A percentile compares a stretch with the other conserved stretches of the same genome.
Evolutionary conservation across 2,113 vertebrate genomes (phyloP).

Genomic region (Oplegnathus fasciatus): DNA sequence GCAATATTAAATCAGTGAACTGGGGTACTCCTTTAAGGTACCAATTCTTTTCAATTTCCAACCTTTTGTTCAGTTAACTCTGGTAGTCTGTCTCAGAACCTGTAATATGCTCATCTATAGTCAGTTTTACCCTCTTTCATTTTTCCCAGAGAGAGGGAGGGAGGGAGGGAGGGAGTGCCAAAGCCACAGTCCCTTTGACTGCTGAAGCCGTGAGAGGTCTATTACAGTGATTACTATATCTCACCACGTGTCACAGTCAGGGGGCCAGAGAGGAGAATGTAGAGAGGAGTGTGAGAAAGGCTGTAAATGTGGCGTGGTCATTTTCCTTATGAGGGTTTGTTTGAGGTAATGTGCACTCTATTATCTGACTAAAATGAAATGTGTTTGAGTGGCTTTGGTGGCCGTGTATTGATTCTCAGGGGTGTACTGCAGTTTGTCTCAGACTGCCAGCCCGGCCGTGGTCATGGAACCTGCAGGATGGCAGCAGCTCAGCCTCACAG

Average conservation of each 20-base stretch:
- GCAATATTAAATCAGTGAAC: no score
- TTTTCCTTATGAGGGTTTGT: not conserved
- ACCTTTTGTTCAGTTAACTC: not conserved
- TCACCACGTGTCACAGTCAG: constrained; percentile 36
- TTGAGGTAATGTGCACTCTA: constrained; percentile 1
- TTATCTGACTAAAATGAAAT: constrained; percentile 40
- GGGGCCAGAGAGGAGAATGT: not conserved
- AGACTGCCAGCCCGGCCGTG: constrained; percentile 47
- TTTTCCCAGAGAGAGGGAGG: not conserved
- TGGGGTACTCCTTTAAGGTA: not conserved
- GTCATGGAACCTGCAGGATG: constrained; percentile 68
- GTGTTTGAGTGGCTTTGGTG: constrained; percentile 25
- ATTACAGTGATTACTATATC: constrained; percentile 21
- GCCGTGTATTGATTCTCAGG: constrained; percentile 54
- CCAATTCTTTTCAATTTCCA: not conserved
- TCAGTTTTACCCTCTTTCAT: not conserved
- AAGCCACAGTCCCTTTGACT: not conserved
- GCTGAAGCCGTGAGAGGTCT: not conserved
- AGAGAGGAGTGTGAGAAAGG: not conserved
- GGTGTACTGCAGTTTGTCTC: constrained; percentile 56
- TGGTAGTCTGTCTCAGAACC: not conserved
- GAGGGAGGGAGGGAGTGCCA: not conserved
- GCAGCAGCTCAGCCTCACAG: constrained; percentile 60
- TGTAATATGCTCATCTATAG: not conserved
- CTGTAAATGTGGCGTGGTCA: not conserved